phyloP scores from a whole-genome alignment of 2,888 invertebrate genomes.

The Acleris emargana region DNA sequence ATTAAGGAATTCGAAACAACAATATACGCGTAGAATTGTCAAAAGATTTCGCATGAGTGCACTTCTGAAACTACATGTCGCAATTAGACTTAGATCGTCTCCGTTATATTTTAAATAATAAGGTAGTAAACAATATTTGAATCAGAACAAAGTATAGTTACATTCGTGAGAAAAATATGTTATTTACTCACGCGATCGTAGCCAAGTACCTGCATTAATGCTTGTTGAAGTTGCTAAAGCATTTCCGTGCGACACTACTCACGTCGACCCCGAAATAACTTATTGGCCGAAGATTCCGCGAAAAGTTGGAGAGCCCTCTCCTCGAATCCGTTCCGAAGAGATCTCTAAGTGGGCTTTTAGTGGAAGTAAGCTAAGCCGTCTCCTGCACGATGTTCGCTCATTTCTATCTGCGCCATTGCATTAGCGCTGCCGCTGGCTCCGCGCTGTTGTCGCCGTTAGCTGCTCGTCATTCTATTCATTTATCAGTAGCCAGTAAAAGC shows the following conservation, averaged over 20 bases:
- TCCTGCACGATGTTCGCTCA: slow-evolving; percentile 74
- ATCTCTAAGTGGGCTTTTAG: slow-evolving; percentile 83
- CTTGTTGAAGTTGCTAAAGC: slow-evolving; percentile 40
- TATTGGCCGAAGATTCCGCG: slow-evolving; percentile 70
- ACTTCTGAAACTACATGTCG: no score
- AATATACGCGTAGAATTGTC: not conserved
- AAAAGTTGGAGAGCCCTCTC: slow-evolving; percentile 71
- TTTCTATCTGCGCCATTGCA: slow-evolving; percentile 72
- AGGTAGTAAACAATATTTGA: no score
- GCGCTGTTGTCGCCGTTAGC: slow-evolving; percentile 18
- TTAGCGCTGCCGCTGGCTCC: slow-evolving; percentile 46
- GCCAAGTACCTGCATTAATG: slow-evolving; percentile 29
- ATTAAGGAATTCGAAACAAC: slow-evolving; percentile 7
- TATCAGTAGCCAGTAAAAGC: not conserved
- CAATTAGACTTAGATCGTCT: no score
- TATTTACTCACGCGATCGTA: slow-evolving; percentile 8
- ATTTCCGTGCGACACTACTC: slow-evolving; percentile 46
- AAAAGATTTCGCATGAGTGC: not conserved
- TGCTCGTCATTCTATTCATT: not conserved
- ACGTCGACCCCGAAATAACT: slow-evolving; percentile 65
- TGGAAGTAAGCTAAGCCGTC: slow-evolving; percentile 79
- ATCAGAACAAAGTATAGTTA: not conserved
- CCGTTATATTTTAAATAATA: no score
- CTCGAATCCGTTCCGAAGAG: slow-evolving; percentile 77
- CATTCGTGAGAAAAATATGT: slow-evolving; percentile 3